Conservation (phyloP, 2,888 invertebrate genomes). For the Syrista parreyssii region DNA sequence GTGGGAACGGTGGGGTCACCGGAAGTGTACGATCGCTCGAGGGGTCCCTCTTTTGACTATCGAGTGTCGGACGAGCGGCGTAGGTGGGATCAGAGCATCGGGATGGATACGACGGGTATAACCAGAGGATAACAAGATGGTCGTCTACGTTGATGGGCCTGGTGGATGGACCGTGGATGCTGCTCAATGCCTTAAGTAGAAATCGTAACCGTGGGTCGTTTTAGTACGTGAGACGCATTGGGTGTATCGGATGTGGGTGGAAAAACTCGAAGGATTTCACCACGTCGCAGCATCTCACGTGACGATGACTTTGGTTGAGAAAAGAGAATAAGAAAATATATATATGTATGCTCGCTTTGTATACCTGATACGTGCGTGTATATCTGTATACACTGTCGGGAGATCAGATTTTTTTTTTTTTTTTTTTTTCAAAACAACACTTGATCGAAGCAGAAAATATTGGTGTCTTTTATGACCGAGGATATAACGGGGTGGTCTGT, state of each 20-base stretch:
- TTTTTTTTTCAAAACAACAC: neutral
- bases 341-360: neutral
- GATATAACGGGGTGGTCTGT: neutral
- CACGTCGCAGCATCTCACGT: neutral
- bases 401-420: neutral
- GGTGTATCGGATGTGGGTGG: neutral
- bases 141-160: neutral
- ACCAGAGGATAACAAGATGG: neutral
- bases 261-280: neutral
- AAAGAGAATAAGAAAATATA: too few species aligned
- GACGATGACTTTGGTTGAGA: neutral
- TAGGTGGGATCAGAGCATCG: constrained; percentile 26
- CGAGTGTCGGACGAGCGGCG: constrained; percentile 24
- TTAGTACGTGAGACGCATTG: neutral
- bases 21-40: constrained; percentile 11
- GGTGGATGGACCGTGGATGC: neutral
- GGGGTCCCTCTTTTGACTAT: neutral
- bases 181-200: neutral
- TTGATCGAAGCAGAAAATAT: neutral
- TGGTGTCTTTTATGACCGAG: neutral
- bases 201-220: neutral
- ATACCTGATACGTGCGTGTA: neutral
- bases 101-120: constrained; percentile 20
- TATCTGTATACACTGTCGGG: neutral
- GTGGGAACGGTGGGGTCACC: constrained; percentile 21